A percentile compares a stretch with the other conserved stretches of the same genome.
Evolutionary conservation across 2,797 vertebrate genomes (phyloP).

Genomic region (Netta rufina): DNA sequence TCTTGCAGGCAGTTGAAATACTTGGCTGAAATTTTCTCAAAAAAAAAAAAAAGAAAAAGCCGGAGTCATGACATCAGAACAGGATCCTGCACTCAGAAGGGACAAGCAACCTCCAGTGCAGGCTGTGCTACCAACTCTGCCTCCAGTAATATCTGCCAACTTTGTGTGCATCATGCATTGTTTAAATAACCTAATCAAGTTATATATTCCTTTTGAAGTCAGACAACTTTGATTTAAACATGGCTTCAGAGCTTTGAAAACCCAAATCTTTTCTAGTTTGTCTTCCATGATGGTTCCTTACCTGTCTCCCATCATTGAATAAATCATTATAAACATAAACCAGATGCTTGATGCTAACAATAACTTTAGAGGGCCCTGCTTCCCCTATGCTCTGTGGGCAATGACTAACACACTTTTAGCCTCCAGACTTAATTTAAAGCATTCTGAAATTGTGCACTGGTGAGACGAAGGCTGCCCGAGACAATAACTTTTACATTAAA

Average conservation of each 20-base stretch:
- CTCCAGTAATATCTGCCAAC: conserved; percentile 24
- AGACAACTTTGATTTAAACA: conserved; percentile 55
- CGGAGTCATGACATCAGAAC: neutral
- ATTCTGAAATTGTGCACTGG: conserved; percentile 49
- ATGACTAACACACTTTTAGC: conserved; percentile 63
- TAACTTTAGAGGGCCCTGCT: conserved; percentile 47
- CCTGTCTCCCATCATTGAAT: conserved; percentile 67
- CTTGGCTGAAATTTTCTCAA: neutral
- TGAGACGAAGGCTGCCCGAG: conserved; percentile 57
- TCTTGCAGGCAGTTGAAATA: neutral
- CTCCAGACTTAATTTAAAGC: conserved; percentile 65
- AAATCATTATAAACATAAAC: conserved; percentile 70
- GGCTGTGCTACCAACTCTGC: conserved; percentile 40
- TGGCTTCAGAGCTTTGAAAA: conserved; percentile 68
- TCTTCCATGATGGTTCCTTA: conserved; percentile 57
- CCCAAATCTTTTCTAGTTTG: conserved; percentile 57
- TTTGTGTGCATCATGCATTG: conserved; percentile 7
- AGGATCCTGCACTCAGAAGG: neutral
- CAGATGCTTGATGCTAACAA: conserved; percentile 68
- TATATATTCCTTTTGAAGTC: conserved; percentile 56
- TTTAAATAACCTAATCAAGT: conserved; percentile 42
- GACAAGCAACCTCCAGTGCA: conserved; percentile 16
- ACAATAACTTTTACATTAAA: conserved; percentile 55
- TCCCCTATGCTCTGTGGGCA: conserved; percentile 47
- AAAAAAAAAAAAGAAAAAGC: neutral